Evolutionary conservation across 2,888 invertebrate genomes (phyloP).

Genomic region (Linyphia triangularis): DNA sequence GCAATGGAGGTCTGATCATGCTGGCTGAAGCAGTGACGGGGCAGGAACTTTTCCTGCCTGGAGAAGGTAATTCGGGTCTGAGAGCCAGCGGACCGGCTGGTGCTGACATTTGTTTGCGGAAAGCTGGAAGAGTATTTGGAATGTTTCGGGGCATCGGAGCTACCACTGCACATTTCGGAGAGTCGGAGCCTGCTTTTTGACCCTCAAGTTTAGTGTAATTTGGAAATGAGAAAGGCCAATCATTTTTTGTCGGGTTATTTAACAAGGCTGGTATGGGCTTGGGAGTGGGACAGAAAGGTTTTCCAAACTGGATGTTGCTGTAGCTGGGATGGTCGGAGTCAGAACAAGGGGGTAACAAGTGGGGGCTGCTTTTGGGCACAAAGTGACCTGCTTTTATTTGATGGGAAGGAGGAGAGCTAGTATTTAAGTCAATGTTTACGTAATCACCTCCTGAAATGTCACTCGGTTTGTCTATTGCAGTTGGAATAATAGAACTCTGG

Average conservation of each 20-base stretch:
- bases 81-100: slow-evolving; percentile 56
- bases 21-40: slow-evolving; percentile 66
- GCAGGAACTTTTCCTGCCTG: slow-evolving; percentile 72
- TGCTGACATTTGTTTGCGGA: slow-evolving; percentile 72
- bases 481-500: background rate
- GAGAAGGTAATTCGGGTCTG: slow-evolving; percentile 60
- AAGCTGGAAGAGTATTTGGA: slow-evolving; percentile 64
- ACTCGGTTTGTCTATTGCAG: background rate
- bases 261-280: slow-evolving; percentile 46
- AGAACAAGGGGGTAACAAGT: background rate
- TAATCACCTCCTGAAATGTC: slow-evolving; percentile 56
- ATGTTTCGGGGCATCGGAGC: slow-evolving; percentile 55
- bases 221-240: slow-evolving; percentile 10
- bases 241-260: slow-evolving; percentile 23
- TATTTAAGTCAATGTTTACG: slow-evolving; percentile 67
- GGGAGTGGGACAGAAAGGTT: slow-evolving; percentile 58
- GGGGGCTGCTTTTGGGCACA: slow-evolving; percentile 29
- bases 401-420: background rate
- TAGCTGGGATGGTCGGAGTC: slow-evolving; percentile 36
- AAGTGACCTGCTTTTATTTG: background rate
- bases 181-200: slow-evolving; percentile 11
- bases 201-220: background rate
- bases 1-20: slow-evolving; percentile 40
- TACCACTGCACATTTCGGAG: slow-evolving; percentile 8
- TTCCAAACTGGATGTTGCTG: slow-evolving; percentile 62